Evolutionary conservation across 2,797 vertebrate species (phyloP), one percentile per base, ranked within the genome.

Genomic region (Falco rusticolus): DNA sequence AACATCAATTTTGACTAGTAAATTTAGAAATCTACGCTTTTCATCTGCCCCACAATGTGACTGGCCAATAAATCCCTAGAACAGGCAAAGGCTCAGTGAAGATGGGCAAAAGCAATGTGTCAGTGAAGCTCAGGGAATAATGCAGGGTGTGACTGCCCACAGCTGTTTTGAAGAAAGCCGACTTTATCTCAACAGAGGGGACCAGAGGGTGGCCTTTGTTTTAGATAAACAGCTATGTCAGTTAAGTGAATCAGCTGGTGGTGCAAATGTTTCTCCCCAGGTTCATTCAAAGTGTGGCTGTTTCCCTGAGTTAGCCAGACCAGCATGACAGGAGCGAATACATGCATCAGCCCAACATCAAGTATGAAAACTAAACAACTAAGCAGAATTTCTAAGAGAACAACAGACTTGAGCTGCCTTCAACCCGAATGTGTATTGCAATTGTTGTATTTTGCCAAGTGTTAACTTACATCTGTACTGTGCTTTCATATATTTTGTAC

Each of bases 301-400:
- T 19, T 7, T 41, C 56, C 41, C 60, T 28, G 13, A 82, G 59
- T 61, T 25, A 84, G 57, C 19, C 70, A 79, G 54, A 79, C 11
- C 13, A 31, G 15, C 14, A 10, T 0, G 7, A 54, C 16, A 12
- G 5, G 8, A 57, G 21, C 13, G 50, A 91, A 75, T 20, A 56
- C 0, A 0, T 25, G 12, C 20, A 25, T 75, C 26, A 41, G n/a
- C 19, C 9, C 7, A 65, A 64, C 24, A 56, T 13, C 12, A 61
- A 50, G 5, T 31, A 45, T 11, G 84, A 53, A 78, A 66, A 21
- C 12, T n/a, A 57, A 83, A 63, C 10, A 66, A 45, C 14, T 48
- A 53, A 72, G 50, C 22, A 75, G 45, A 66, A 78, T 31, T 89
- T 64, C 26, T 56, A 33, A 70, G 17, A 71, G 21, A 75, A 43